Evolutionary conservation across 2,797 vertebrate species (phyloP), one percentile per base, ranked within the genome.

Genomic region (Somateria mollissima): DNA sequence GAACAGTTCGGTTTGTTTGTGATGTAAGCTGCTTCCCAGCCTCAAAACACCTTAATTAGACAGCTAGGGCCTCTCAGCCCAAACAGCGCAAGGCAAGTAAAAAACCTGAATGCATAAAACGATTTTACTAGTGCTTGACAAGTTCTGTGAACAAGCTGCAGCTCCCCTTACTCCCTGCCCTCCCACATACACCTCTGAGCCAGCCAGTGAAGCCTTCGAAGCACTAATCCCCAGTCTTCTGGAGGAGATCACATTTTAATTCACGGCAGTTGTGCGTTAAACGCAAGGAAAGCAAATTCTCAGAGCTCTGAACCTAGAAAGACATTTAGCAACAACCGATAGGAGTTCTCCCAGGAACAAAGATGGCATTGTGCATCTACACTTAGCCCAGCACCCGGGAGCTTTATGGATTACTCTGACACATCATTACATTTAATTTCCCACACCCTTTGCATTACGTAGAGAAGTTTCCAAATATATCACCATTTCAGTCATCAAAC

Each of bases 391-490:
- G 89, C 93, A 61, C 45, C 66, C 76, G 22, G 91, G 0, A 65
- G 73, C 72, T 87, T 85, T 81, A 92, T 83, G 81, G 91, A 95
- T 92, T 75, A 70, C 73, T 89, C 81, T 73, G 62, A 91, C 79
- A 84, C 62, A 88, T 84, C 73, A 27, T 78, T 56, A 94, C 66
- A 66, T 74, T 89, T 69, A 20, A 93, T 86, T 95, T 92, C 91
- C 91, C 82, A 95, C 85, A 53, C 76, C 79, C 85, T 83, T 27
- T 49, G 84, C 51, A 73, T 84, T 66, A 94, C 21, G 6, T 36
- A 92, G 66, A 57, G 45, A 85, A 87, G 82, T 39, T 92, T 91
- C 92, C 91, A 94, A 92, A 95, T 90, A 81, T 88, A 94, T 62
- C 69, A 25, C 45, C 58, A 45, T 69, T 92, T 90, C 79, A 76